A percentile compares a stretch with the other conserved stretches of the same genome.
Evolutionary conservation across 2,888 invertebrate species (phyloP).

Genomic region (Andrena dorsata): DNA sequence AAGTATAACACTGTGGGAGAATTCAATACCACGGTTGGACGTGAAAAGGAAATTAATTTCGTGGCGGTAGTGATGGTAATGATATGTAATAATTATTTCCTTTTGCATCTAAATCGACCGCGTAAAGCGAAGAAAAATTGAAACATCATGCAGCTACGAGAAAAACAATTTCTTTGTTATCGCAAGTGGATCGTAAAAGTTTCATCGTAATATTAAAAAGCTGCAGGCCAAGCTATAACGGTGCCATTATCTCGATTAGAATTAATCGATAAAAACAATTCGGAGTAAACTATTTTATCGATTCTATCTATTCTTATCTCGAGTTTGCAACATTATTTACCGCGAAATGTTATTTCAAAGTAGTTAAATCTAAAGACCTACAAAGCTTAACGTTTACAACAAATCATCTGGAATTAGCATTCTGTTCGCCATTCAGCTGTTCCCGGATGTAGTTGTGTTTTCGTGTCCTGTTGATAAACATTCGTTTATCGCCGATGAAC

Average conservation of each 20-base stretch:
- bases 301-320: constrained; percentile 2
- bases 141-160: background rate
- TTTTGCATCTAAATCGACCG: constrained; percentile 28
- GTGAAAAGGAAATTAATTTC: constrained; percentile 22
- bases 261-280: constrained; percentile 32
- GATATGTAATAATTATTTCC: constrained; percentile 32
- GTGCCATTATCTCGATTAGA: constrained; percentile 49
- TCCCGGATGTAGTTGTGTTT: background rate
- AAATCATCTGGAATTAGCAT: background rate
- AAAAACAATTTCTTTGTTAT: background rate
- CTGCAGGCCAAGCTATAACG: constrained; percentile 18
- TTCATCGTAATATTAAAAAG: constrained; percentile 3
- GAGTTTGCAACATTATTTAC: background rate
- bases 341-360: background rate
- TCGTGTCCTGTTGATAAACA: background rate
- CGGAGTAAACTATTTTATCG: constrained; percentile 13
- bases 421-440: background rate
- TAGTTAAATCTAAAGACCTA: background rate
- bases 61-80: constrained; percentile 39
- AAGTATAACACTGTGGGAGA: constrained; percentile 23
- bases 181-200: background rate
- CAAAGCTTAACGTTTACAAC: background rate
- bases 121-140: background rate
- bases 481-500: background rate
- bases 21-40: background rate